These are phyloP conservation scores for Chascanopsetta lugubris DNA, from an alignment of 2,113 vertebrate species.

Conservation along the genomic window DNA sequence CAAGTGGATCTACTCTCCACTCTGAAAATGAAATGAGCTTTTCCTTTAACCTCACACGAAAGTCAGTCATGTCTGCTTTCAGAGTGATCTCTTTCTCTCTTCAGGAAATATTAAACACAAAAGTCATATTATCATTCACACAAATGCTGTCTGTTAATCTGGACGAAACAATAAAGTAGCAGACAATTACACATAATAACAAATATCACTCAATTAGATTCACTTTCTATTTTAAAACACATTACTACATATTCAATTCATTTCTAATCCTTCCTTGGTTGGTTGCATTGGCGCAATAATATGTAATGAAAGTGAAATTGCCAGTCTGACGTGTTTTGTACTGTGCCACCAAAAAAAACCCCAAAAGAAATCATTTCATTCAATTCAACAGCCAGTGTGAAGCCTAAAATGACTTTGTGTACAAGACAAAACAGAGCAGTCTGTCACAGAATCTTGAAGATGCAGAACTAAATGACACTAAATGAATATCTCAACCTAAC, in stretches of 20 bases:
- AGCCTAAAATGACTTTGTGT: background rate
- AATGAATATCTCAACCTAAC: constrained; percentile 1
- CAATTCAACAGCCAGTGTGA: background rate
- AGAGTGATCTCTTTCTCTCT: too few relatives aligned
- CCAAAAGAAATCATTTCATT: too few relatives aligned
- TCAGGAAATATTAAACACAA: too few relatives aligned
- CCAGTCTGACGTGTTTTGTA: too few relatives aligned
- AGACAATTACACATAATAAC: background rate
- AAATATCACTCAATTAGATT: background rate
- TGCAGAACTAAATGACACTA: constrained; percentile 1
- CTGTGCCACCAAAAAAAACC: too few relatives aligned
- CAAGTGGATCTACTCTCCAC: background rate
- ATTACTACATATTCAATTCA: background rate
- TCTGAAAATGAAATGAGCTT: too few relatives aligned
- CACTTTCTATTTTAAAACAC: background rate
- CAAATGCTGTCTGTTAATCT: background rate
- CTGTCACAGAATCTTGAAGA: background rate
- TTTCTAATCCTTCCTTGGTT: background rate
- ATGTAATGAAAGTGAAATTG: too few relatives aligned
- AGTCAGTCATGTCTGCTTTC: too few relatives aligned
- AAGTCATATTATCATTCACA: background rate
- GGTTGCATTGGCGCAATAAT: background rate
- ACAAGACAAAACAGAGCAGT: background rate
- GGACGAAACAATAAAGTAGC: background rate
- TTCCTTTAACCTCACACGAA: too few relatives aligned